Base-by-base conservation (phyloP, 2,113 vertebrate species). In the Pungitius pungitius region DNA sequence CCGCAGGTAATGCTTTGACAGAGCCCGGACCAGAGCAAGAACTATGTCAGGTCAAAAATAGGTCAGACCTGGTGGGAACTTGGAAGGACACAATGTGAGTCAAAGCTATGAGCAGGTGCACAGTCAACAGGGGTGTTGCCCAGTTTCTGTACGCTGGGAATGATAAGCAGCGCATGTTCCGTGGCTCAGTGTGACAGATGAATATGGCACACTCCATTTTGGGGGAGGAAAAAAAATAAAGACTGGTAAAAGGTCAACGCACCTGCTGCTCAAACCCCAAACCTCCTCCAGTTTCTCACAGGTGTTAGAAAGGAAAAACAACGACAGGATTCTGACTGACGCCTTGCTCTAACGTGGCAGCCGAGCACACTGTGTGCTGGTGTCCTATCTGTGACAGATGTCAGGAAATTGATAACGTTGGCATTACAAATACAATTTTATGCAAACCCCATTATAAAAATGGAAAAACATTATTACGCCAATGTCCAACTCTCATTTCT, bases 71-170 rank as follows among this genome's bases (percentile, higher is more conserved):
- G 40, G 20, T 57, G 59, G 43, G 69, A 77, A 66, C 27, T 65
- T 76, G 66, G 65, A 82, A 39, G 42, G 64, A 6, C 52, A 69
- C 20, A 47, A 65, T 58, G 56, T 63, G 73, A 80, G 64, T 84
- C 77, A 82, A 72, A 71, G 75, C 75, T n/a, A 35, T 39, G 77
- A 83, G 63, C 85, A 87, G 85, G 76, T 86, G 89, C 52, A 33
- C 18, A 73, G 83, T 80, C 82, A 80, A 74, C 82, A 78, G 71
- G 80, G 78, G 73, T 77, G 81, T 62, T 26, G 54, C 18, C 26
- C 35, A 45, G 13, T 22, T 56, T 14, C 26, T 20, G 33, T 35
- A 24, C 17, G 1, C 35, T 7, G 30, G 61, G n/a, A 24, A 42
- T 11, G 77, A 75, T 72, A 58, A 83, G 58, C 33, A 65, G 47